Base-by-base conservation (phyloP, 2,113 vertebrate genomes). In the Tachysurus vachellii region DNA sequence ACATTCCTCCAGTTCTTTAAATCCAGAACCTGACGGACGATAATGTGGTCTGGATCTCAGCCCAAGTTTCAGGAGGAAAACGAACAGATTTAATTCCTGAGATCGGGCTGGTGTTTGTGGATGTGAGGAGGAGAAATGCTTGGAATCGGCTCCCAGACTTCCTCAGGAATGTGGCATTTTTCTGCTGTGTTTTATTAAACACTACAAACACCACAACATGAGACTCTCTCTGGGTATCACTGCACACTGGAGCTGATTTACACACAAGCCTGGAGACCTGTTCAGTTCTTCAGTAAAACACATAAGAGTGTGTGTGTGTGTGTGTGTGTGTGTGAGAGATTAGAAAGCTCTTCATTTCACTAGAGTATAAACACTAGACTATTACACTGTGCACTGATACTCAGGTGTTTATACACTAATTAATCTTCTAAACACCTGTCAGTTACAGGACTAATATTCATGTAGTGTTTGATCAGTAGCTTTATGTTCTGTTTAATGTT, bases 71-170 rank as follows among this genome's bases (percentile, higher is more conserved):
- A 53, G 66, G 16, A 79, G 53, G 23, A 54, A 47, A 16, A 21
- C 87, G 82, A 90, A 82, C 71, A 86, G 82, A 89, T 90, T 91
- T n/a, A 85, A 71, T 87, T 77, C 71, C 26, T 66, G 47, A 75
- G 50, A 53, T 50, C 53, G 31, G 0, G 56, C 7, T 57, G 0
- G 54, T 26, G 64, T 75, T 75, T 73, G 76, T 47, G 68, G 26
- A 76, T 14, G 56, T 2, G 12, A 50, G 80, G n/a, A 36, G 70
- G 42, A 47, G 36, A 36, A 73, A 12, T 5, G n/a, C 54, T 28
- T 5, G 2, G 23, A n/a, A 14, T 54, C 23, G 44, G 44, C 73
- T 7, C 75, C 54, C 71, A 47, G 75, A 28, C 50, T 16, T 77
- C 28, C 44, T 77, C 75, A 77, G 75, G 75, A 77, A 77, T 77